Evolutionary conservation across 1,140 invertebrate genomes (phyloP).

Genomic region (Macrotrachela quadricornifera): DNA sequence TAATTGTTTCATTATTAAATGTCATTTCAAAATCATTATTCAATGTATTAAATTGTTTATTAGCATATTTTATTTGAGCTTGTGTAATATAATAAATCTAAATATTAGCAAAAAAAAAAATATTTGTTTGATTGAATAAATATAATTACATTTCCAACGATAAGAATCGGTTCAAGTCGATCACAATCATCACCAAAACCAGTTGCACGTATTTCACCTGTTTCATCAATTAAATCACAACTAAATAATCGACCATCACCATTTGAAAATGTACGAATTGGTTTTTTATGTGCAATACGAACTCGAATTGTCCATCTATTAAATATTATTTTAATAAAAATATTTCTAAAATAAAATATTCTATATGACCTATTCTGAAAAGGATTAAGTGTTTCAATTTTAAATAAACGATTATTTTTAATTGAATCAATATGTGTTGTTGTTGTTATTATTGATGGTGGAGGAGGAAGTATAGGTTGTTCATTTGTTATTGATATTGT

Average conservation of each 20-base stretch:
- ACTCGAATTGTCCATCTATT: conserved; percentile 71
- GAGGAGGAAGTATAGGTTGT: too few relatives aligned
- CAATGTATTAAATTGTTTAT: conserved; percentile 59
- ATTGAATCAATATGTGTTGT: too few relatives aligned
- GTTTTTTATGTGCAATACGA: conserved; percentile 57
- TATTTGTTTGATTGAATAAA: conserved; percentile 32
- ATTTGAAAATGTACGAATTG: conserved; percentile 68
- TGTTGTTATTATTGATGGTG: too few relatives aligned
- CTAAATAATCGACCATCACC: conserved; percentile 82
- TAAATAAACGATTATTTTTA: too few relatives aligned
- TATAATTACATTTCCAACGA: conserved; percentile 39
- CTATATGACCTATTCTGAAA: too few relatives aligned
- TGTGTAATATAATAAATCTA: conserved; percentile 65
- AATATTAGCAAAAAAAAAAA: neutral
- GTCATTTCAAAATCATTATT: conserved; percentile 92
- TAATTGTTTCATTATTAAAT: conserved; percentile 47
- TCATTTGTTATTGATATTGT: too few relatives aligned
- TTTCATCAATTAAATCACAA: conserved; percentile 72
- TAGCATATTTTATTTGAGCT: conserved; percentile 60
- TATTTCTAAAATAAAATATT: too few relatives aligned
- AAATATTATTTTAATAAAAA: neutral
- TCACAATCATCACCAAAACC: conserved; percentile 72
- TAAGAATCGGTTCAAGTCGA: conserved; percentile 65
- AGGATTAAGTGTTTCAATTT: too few relatives aligned
- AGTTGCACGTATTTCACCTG: conserved; percentile 73